Evolutionary conservation across 2,797 vertebrate species (phyloP).

Genomic region (Hippoglossus hippoglossus): DNA sequence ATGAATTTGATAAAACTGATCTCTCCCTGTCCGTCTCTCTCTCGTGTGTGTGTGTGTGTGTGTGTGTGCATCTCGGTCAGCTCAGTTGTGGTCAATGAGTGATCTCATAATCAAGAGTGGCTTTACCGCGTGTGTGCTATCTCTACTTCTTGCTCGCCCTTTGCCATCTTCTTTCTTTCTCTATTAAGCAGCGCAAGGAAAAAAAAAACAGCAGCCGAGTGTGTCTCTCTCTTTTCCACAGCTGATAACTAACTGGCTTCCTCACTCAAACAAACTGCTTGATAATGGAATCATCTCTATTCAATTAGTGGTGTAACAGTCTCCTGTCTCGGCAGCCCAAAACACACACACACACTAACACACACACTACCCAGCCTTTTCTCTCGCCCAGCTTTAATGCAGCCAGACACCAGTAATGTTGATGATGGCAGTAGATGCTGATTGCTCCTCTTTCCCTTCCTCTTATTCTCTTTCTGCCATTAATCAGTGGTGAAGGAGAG

Average conservation of each 20-base stretch:
- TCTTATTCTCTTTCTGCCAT: conserved; percentile 71
- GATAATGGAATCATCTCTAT: conserved; percentile 81
- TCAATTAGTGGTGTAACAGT: conserved; percentile 77
- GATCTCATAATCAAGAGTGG: conserved; percentile 63
- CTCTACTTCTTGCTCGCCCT: background rate
- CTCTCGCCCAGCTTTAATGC: conserved; percentile 67
- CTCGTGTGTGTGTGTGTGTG: conserved; percentile 16
- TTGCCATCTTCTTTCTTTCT: background rate
- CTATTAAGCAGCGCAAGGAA: conserved; percentile 4
- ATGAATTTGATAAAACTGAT: background rate
- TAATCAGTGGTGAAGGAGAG: conserved; percentile 73
- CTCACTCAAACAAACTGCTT: conserved; percentile 75
- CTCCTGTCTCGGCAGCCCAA: conserved; percentile 54
- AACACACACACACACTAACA: conserved; percentile 34
- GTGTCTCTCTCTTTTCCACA: conserved; percentile 45
- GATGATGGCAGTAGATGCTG: conserved; percentile 76
- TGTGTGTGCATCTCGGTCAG: conserved; percentile 27
- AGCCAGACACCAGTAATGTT: conserved; percentile 75
- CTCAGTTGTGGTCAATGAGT: conserved; percentile 65
- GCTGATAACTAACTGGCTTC: conserved; percentile 74
- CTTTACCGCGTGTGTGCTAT: conserved; percentile 28
- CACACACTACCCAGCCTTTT: conserved; percentile 26
- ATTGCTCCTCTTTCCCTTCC: conserved; percentile 72
- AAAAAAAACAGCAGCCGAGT: conserved; percentile 1
- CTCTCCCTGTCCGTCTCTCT: background rate